Conservation (phyloP, 2,888 invertebrate species). For the Acronicta aceris region DNA sequence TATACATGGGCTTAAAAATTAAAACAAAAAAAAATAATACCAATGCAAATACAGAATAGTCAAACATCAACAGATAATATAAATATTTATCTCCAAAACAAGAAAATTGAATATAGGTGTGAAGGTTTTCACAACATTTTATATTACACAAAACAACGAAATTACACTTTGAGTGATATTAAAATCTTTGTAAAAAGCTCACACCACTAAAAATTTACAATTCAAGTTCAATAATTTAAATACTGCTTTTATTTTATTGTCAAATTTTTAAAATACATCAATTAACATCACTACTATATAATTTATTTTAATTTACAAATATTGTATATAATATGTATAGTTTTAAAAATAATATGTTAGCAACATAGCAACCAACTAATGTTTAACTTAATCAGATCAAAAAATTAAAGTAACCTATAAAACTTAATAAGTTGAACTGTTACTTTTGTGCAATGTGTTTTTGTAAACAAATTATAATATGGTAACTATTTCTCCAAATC, state of each 20-base stretch:
- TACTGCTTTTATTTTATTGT: slow-evolving; percentile 87
- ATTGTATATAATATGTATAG: slow-evolving; percentile 55
- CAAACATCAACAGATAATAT: slow-evolving; percentile 86
- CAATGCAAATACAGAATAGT: slow-evolving; percentile 82
- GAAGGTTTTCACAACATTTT: slow-evolving; percentile 42
- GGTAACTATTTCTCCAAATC: slow-evolving; percentile 68
- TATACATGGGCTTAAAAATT: slow-evolving; percentile 74
- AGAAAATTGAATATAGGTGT: slow-evolving; percentile 66
- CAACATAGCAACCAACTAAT: slow-evolving; percentile 62
- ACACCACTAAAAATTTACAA: slow-evolving; percentile 50
- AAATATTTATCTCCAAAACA: slow-evolving; percentile 78
- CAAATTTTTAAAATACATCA: slow-evolving; percentile 82
- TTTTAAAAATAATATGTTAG: slow-evolving; percentile 59
- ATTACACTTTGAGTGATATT: slow-evolving; percentile 58
- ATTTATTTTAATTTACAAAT: slow-evolving; percentile 64
- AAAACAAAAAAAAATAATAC: slow-evolving; percentile 84
- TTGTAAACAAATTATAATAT: slow-evolving; percentile 64
- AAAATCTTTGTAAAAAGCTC: slow-evolving; percentile 45
- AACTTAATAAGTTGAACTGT: slow-evolving; percentile 70
- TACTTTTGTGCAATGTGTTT: slow-evolving; percentile 73
- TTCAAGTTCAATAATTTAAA: slow-evolving; percentile 79
- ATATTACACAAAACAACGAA: slow-evolving; percentile 49
- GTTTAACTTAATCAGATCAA: slow-evolving; percentile 62
- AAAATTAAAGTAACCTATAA: slow-evolving; percentile 58
- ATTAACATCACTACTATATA: slow-evolving; percentile 63